A percentile compares a stretch with the other conserved stretches of the same genome.
phyloP scores from a whole-genome alignment of 2,888 invertebrate genomes.

The Balanococcus diminutus region DNA sequence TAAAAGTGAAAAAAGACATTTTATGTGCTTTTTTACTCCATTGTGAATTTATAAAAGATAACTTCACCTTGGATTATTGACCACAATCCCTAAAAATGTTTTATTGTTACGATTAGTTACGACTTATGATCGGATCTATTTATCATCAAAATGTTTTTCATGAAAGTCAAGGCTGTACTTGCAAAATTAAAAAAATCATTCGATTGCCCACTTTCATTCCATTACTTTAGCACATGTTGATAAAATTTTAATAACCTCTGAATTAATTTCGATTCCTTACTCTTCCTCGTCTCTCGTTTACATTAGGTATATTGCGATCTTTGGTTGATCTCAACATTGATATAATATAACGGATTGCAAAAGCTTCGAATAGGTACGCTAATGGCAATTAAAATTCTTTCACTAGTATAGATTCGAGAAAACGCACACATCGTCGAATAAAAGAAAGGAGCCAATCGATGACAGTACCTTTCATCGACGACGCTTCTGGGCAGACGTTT shows the following conservation, averaged over 20 bases:
- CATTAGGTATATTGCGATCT: not conserved
- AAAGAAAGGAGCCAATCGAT: not conserved
- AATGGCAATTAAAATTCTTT: conserved; percentile 1
- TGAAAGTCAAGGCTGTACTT: not conserved
- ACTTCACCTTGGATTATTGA: too few relatives aligned
- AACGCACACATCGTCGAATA: not conserved
- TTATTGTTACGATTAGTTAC: too few relatives aligned
- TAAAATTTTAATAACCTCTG: too few relatives aligned
- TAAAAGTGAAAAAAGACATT: too few relatives aligned
- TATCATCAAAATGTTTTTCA: not conserved
- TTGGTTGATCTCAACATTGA: not conserved
- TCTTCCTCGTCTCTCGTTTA: not conserved
- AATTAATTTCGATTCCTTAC: not conserved
- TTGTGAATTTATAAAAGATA: too few relatives aligned
- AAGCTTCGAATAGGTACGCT: not conserved
- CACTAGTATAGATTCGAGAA: too few relatives aligned
- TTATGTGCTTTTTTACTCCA: too few relatives aligned
- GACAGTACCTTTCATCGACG: not conserved
- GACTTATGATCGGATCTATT: not conserved
- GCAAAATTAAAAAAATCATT: not conserved
- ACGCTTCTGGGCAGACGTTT: not conserved
- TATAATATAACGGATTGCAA: not conserved
- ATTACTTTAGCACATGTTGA: too few relatives aligned
- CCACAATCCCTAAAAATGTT: too few relatives aligned
- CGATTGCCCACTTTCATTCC: not conserved